Evolutionary conservation across 2,113 vertebrate species (phyloP), one percentile per base, ranked within the genome.

Genomic region (Xiphophorus hellerii): DNA sequence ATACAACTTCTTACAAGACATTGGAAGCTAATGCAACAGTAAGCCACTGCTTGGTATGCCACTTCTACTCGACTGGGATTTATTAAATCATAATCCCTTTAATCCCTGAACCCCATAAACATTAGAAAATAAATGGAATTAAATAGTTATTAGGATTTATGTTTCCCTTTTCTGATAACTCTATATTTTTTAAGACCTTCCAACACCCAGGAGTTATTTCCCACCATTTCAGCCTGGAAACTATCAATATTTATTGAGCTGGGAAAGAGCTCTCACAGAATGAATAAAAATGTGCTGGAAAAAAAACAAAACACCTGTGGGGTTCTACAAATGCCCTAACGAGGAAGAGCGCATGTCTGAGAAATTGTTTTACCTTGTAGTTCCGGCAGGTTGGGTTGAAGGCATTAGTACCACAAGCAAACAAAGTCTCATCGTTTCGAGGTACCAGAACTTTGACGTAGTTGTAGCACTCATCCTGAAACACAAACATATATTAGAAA

Each of bases 401-500:
- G 1, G 96, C 96, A 27, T 98, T 98, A 8, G 97, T 97, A 1
- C 97, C 96, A 0, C 97, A 97, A 25, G 94, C 94, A 2, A 98
- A 94, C 33, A 98, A 93, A 0, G 93, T 96, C 82, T 93, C 94
- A 25, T 96, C 92, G 5, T 96, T 94, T 51, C 94, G 94, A 17
- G 94, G 94, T 5, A 97, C 95, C 42, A 98, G 89, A 3, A 98
- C 97, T 17, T 96, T 96, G 73, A 98, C 95, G 81, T 97, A 97
- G 89, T 98, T 98, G 92, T 97, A 96, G 67, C 97, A 97, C 71
- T 96, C 96, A 0, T 96, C 96, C 97, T 98, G 84, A 73, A 89
- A 72, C 33, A 69, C 25, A 81, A 39, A 58, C 51, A 1, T 25
- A 54, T 25, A 58, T 25, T 25, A 58, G 8, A 58, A 25, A 72